These are phyloP conservation scores for Ceuthmochares aereus DNA, from an alignment of 2,113 vertebrate species.

Conservation along the genomic window DNA sequence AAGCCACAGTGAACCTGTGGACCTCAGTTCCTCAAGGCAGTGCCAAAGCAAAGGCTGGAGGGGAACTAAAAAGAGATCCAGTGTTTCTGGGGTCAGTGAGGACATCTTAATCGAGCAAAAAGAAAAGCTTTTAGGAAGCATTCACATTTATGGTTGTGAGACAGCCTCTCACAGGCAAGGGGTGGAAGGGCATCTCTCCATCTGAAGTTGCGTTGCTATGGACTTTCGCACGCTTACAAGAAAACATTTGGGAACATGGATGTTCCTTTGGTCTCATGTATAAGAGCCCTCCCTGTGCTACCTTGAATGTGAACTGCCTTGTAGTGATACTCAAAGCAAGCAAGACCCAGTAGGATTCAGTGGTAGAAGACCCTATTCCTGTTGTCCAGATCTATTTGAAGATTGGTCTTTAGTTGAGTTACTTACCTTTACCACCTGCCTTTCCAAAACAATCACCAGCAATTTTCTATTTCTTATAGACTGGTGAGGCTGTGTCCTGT, in stretches of 20 bases:
- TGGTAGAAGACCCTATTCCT: background rate
- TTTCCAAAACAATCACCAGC: background rate
- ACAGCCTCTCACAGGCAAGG: background rate
- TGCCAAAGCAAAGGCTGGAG: background rate
- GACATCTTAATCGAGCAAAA: background rate
- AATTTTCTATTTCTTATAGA: background rate
- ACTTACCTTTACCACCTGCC: background rate
- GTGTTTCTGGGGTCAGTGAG: background rate
- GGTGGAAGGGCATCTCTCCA: background rate
- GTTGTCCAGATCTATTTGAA: background rate
- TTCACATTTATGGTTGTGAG: background rate
- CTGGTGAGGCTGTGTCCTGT: background rate
- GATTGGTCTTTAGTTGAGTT: background rate
- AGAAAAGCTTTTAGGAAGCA: background rate
- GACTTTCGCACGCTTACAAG: background rate
- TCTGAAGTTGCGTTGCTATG: background rate
- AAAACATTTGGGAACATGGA: background rate
- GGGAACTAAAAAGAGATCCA: background rate
- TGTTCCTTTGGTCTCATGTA: background rate
- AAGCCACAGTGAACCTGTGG: background rate
- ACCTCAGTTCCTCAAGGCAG: background rate
- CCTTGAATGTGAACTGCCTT: background rate
- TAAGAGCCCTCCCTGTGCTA: background rate
- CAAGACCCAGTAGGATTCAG: background rate
- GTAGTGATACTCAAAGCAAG: background rate